These are phyloP conservation scores for Nipponia nippon DNA, from an alignment of 2,113 vertebrate species.

Conservation along the genomic window DNA sequence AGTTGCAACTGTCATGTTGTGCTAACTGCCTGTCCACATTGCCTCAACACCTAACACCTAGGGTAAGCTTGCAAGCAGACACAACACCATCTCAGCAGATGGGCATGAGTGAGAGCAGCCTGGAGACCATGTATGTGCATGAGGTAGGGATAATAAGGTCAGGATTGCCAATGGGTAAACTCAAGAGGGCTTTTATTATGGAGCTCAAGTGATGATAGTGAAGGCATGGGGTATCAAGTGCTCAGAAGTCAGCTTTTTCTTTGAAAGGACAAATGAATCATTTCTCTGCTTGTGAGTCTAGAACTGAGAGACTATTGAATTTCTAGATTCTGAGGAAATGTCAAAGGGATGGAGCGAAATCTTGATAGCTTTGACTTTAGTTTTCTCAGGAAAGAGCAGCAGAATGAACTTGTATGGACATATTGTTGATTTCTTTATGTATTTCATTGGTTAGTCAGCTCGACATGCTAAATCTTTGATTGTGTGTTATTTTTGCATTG, in stretches of 20 bases:
- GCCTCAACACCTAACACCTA: background rate
- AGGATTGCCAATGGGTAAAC: background rate
- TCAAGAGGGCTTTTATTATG: background rate
- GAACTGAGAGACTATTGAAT: background rate
- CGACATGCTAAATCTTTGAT: background rate
- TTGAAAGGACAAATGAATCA: background rate
- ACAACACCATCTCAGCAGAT: background rate
- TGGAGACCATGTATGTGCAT: background rate
- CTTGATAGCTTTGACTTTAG: background rate
- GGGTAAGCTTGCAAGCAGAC: background rate
- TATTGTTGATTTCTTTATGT: background rate
- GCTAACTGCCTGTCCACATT: background rate
- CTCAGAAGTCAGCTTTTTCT: background rate
- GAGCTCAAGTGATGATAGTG: background rate
- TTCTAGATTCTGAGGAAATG: background rate
- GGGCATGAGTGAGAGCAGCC: background rate
- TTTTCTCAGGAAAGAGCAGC: background rate
- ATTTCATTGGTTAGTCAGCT: background rate
- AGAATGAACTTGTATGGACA: background rate
- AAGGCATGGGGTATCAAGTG: accelerated
- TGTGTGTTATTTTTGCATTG: background rate
- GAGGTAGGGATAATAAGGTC: background rate
- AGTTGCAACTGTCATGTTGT: background rate
- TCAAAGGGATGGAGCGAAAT: background rate
- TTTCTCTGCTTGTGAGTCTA: background rate